Conservation (phyloP, 2,888 invertebrate species). For the Ormyrus rosae region DNA sequence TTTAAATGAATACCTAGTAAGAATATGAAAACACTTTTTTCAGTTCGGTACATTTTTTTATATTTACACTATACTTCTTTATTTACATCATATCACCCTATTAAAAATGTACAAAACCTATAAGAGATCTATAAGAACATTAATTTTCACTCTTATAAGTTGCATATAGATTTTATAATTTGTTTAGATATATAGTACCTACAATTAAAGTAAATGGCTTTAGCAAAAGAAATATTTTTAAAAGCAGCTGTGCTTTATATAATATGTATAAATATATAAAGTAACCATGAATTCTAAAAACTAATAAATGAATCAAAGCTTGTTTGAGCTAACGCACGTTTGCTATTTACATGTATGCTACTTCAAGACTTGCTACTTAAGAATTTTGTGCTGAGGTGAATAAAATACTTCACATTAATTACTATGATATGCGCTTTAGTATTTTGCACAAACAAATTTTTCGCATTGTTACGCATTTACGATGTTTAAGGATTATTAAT, state of each 20-base stretch:
- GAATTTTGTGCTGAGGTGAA: constrained; percentile 47
- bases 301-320: constrained; percentile 51
- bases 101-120: constrained; percentile 60
- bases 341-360: constrained; percentile 56
- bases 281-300: constrained; percentile 47
- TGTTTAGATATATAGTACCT: constrained; percentile 51
- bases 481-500: constrained; percentile 1
- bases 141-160: constrained; percentile 58
- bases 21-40: constrained; percentile 49
- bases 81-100: constrained; percentile 57
- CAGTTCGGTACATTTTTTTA: constrained; percentile 54
- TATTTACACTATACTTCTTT: constrained; percentile 57
- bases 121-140: constrained; percentile 52
- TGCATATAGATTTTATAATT: constrained; percentile 55
- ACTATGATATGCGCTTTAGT: constrained; percentile 50
- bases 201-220: constrained; percentile 53
- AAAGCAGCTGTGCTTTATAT: constrained; percentile 64
- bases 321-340: constrained; percentile 34
- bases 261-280: constrained; percentile 48
- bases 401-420: constrained; percentile 46
- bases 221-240: constrained; percentile 57
- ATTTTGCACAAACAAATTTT: constrained; percentile 42
- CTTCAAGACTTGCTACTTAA: constrained; percentile 48
- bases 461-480: constrained; percentile 8
- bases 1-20: constrained; percentile 33